Percentiles rank a stretch among this genome's conserved stretches.
Evolutionary conservation across 2,888 invertebrate species (phyloP).

Genomic region (Agrotis exclamationis): DNA sequence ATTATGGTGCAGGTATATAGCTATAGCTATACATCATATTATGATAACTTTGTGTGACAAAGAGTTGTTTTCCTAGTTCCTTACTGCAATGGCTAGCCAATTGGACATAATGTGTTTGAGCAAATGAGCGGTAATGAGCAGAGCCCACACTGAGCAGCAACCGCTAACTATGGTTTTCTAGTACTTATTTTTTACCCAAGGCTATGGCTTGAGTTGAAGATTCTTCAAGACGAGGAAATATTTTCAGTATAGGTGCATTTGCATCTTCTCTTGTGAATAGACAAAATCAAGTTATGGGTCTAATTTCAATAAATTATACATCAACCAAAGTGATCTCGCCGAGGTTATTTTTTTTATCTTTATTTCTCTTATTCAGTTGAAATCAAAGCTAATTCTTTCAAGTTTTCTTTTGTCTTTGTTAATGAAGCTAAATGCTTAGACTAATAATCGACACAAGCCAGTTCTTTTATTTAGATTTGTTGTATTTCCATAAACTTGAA

Average conservation of each 20-base stretch:
- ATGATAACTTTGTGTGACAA: background rate
- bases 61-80: background rate
- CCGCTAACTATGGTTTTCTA: background rate
- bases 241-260: too few species aligned
- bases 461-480: background rate
- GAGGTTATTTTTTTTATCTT: background rate
- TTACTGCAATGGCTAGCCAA: constrained; percentile 10
- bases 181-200: background rate
- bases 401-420: background rate
- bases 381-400: background rate
- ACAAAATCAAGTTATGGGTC: background rate
- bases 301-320: background rate
- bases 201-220: background rate
- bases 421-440: background rate
- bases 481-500: background rate
- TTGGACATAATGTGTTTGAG: constrained; percentile 24
- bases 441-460: background rate
- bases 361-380: background rate
- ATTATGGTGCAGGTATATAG: background rate
- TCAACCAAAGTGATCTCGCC: background rate
- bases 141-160: background rate
- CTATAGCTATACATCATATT: too few species aligned
- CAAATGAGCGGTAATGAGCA: constrained; percentile 9
- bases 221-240: too few species aligned
- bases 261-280: background rate